These are phyloP conservation scores for Esox lucius DNA, from an alignment of 2,797 vertebrate species.

Conservation along the genomic window DNA sequence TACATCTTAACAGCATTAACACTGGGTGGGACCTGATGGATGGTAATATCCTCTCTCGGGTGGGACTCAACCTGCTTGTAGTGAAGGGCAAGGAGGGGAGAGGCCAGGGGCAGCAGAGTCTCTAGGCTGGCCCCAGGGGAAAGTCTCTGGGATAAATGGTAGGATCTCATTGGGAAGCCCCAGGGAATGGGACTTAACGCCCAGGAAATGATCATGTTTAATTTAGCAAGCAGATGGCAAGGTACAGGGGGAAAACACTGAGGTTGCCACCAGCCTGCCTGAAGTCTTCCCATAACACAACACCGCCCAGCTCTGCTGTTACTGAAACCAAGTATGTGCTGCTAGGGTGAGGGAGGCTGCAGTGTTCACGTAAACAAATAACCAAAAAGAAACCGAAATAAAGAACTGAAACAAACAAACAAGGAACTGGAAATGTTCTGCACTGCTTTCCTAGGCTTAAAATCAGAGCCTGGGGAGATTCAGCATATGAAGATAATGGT, in stretches of 20 bases:
- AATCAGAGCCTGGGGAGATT: constrained; percentile 1
- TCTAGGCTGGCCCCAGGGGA: constrained; percentile 66
- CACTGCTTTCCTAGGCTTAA: constrained; percentile 3
- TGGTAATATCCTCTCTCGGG: constrained; percentile 68
- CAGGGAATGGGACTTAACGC: constrained; percentile 75
- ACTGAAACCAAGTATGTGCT: constrained; percentile 29
- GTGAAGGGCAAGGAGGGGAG: constrained; percentile 17
- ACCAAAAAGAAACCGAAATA: constrained; percentile 14
- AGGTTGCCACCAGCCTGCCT: constrained; percentile 67
- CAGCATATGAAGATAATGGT: constrained; percentile 2
- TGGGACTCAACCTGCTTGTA: constrained; percentile 52
- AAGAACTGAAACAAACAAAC: constrained; percentile 10
- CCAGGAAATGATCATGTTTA: constrained; percentile 83
- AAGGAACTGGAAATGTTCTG: constrained; percentile 19
- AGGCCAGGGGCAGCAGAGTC: constrained; percentile 59
- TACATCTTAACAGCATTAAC: constrained; percentile 75
- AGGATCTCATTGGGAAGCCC: constrained; percentile 63
- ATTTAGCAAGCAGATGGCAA: constrained; percentile 81
- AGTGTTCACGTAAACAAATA: constrained; percentile 51
- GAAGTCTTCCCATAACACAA: constrained; percentile 57
- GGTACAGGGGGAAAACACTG: constrained; percentile 24
- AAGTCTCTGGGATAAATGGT: constrained; percentile 73
- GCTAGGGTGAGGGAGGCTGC: constrained; percentile 26
- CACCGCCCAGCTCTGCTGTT: constrained; percentile 22
- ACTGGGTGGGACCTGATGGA: constrained; percentile 69